Percentiles rank a stretch among this genome's conserved stretches.
Conservation (phyloP, 2,797 vertebrate species). For the Sylvia borin region DNA sequence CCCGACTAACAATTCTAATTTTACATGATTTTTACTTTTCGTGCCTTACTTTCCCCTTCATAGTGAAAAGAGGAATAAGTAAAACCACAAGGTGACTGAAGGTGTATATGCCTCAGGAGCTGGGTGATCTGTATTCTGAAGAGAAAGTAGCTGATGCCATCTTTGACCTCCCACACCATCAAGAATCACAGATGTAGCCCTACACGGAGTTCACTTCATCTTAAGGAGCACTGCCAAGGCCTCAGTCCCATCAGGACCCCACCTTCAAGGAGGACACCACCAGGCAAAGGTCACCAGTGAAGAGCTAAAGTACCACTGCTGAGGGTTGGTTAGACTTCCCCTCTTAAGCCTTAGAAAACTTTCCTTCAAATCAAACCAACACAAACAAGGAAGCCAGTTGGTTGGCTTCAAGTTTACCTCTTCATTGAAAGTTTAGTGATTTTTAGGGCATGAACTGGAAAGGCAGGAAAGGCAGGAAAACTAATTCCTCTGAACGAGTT, state of each 20-base stretch:
- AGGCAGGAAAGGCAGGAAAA: neutral
- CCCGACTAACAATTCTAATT: neutral
- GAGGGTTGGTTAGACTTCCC: neutral
- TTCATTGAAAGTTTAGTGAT: neutral
- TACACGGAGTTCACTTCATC: rapidly evolving
- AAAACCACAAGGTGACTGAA: neutral
- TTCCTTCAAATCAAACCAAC: neutral
- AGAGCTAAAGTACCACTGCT: neutral
- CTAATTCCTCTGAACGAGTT: neutral
- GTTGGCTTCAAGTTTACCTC: neutral
- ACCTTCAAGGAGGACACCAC: neutral
- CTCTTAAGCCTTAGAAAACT: neutral
- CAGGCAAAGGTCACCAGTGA: neutral
- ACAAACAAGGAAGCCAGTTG: neutral
- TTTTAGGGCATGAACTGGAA: neutral
- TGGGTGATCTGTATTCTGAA: neutral
- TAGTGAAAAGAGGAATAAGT: neutral
- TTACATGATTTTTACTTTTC: neutral
- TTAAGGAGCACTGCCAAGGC: neutral
- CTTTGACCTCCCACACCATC: neutral
- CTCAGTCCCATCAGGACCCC: neutral
- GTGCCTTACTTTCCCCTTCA: neutral
- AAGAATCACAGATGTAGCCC: neutral
- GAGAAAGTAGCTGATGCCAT: neutral
- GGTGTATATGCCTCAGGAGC: neutral